Base-by-base conservation (phyloP, 2,113 vertebrate genomes). In the Australoheros scitulus region DNA sequence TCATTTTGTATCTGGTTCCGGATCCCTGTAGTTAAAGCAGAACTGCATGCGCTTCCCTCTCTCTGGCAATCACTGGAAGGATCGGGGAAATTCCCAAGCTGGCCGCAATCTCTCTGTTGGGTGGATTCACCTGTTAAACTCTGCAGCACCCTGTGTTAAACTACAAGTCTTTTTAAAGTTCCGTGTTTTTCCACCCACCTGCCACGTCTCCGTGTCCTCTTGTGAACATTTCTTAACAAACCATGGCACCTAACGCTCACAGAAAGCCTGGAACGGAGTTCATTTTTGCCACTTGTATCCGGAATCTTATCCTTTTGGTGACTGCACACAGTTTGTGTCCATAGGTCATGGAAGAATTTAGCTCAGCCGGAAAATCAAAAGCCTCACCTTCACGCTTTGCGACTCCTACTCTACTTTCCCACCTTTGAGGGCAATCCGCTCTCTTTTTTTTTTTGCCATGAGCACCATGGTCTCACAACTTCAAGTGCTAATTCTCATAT, bases 231-330 rank as follows among this genome's bases (percentile, higher is more conserved):
- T 72, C 10, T 4, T 72, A 34, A 72, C 6, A 2, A 72, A 55
- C 47, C 26, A 3, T 55, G 26, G 17, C 2, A 56, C 8, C 55
- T 11, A n/a, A 11, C 20, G n/a, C 20, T 56, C 20, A n/a, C 68
- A 55, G 68, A 52, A 72, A 72, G 68, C 68, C 17, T 47, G 32
- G 26, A 72, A 55, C 10, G 32, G 55, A 72, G 68, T 72, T 72
- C 0, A 34, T 72, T 52, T 72, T 72, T 72, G 26, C 26, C 68
- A 34, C 47, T 72, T 52, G 26, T 55, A 72, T 29, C 47, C 13
- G 11, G 47, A 55, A 34, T 72, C 11, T 18, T 55, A 32, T 55
- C 14, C 11, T 55, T 55, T 34, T 32, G 47, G 47, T 9, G 17
- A 72, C 24, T 32, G 65, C 65, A 50, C 47, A 72, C 65, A n/a